Base-by-base conservation (phyloP, 2,113 vertebrate genomes). In the Oncorhynchus nerka region DNA sequence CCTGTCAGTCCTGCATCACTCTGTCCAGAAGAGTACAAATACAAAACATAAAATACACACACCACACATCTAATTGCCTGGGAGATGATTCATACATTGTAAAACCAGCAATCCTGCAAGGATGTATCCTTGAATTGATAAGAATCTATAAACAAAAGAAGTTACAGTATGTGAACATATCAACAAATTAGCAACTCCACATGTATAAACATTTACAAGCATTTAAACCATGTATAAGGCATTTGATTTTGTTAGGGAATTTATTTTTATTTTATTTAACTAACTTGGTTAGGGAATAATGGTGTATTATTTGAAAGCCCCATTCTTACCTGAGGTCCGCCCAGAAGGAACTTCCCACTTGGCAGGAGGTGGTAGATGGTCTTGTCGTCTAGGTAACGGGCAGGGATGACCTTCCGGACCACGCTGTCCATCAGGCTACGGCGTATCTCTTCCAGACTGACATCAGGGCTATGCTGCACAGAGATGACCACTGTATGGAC, bases 401-500 rank as follows among this genome's bases (percentile, higher is more conserved):
- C 86, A 12, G 92, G 93, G 69, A 94, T 85, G 34, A 94, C 82
- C 0, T 72, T 73, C 70, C 89, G 92, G 74, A 94, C 89, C 70
- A 94, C 91, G 24, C 90, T 94, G 76, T 93, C 92, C 89, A 90
- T 90, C 72, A 94, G 87, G 30, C 79, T 75, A 20, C 13, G 48
- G 26, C 90, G 82, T 64, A 94, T 93, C 57, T 92, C 86, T 28
- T 87, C 79, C 83, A 93, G 79, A 1, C 78, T 78, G 81, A 93
- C 87, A 39, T 92, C 75, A 0, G 89, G 85, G 16, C 67, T 79
- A 77, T 94, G 93, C 51, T 94, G 92, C 0, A 94, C 92, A 0
- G 93, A 94, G 74, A 94, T 90, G 73, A 94, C 93, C 70, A 94
- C 86, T 0, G 93, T 94, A 84, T 94, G 93, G 15, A 94, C 81